Conservation (phyloP, 2,888 invertebrate genomes). For the Eupithecia abbreviata region DNA sequence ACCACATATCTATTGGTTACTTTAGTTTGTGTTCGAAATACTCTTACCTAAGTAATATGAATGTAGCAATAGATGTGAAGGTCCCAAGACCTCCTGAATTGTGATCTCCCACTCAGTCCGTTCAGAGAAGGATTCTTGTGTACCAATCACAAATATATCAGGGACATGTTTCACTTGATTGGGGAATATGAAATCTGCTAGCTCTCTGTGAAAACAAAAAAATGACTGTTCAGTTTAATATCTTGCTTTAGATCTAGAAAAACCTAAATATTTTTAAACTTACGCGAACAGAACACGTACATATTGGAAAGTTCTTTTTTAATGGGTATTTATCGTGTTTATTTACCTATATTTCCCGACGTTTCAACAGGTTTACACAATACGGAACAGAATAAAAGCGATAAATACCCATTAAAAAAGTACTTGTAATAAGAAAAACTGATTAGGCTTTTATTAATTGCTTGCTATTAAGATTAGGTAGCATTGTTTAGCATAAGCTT, state of each 20-base stretch:
- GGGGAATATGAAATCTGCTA: constrained; percentile 96
- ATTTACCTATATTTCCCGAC: too few relatives aligned
- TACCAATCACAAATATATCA: constrained; percentile 96
- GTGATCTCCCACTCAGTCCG: constrained; percentile 94
- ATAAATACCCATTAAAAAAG: too few relatives aligned
- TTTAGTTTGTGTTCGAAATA: neutral
- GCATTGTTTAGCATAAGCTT: neutral
- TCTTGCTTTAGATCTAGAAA: neutral
- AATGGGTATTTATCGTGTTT: too few relatives aligned
- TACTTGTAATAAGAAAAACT: too few relatives aligned
- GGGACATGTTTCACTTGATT: constrained; percentile 92
- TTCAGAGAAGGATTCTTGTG: constrained; percentile 96
- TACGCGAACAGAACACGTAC: too few relatives aligned
- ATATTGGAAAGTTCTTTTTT: too few relatives aligned
- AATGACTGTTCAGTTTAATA: neutral
- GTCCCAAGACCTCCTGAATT: constrained; percentile 96
- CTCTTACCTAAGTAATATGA: constrained; percentile 89
- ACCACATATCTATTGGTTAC: neutral
- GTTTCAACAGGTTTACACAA: too few relatives aligned
- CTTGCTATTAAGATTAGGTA: neutral
- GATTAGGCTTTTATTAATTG: neutral
- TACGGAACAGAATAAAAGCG: too few relatives aligned
- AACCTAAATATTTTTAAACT: neutral
- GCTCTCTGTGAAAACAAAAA: constrained; percentile 82
- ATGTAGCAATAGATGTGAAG: constrained; percentile 95